Evolutionary conservation across 2,888 invertebrate genomes (phyloP).

Genomic region (Mylabris sibirica): DNA sequence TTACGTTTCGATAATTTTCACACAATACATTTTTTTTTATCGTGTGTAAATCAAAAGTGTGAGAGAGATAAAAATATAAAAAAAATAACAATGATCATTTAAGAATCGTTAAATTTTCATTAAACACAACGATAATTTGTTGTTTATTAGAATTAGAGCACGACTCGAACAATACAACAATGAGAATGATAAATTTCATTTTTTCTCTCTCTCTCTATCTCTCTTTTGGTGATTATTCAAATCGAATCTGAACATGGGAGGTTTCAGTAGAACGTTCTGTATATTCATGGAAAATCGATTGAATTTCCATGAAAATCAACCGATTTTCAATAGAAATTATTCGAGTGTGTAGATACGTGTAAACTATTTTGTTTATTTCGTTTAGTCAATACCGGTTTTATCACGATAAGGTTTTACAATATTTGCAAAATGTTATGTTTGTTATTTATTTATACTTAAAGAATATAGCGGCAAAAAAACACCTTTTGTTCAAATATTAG

Average conservation of each 20-base stretch:
- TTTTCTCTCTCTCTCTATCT: no score
- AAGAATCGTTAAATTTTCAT: background rate
- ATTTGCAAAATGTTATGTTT: background rate
- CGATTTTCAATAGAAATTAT: background rate
- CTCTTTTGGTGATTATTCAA: background rate
- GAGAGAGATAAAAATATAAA: background rate
- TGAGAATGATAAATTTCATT: no score
- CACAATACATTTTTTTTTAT: background rate
- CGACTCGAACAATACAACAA: background rate
- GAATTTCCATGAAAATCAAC: background rate
- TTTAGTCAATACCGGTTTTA: background rate
- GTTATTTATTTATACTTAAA: background rate
- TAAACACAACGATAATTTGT: background rate
- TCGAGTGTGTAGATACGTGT: background rate
- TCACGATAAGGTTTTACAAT: background rate
- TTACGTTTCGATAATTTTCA: conserved; percentile 1
- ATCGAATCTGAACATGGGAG: no score
- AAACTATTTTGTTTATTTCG: background rate
- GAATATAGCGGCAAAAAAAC: background rate
- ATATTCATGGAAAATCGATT: background rate
- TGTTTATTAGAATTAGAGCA: background rate
- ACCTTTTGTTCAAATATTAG: background rate
- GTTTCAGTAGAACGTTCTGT: no score
- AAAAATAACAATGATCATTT: background rate
- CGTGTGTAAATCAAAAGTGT: background rate